These are phyloP conservation scores for Dasyurus viverrinus DNA, from an alignment of 2,113 vertebrate genomes.

Conservation along the genomic window DNA sequence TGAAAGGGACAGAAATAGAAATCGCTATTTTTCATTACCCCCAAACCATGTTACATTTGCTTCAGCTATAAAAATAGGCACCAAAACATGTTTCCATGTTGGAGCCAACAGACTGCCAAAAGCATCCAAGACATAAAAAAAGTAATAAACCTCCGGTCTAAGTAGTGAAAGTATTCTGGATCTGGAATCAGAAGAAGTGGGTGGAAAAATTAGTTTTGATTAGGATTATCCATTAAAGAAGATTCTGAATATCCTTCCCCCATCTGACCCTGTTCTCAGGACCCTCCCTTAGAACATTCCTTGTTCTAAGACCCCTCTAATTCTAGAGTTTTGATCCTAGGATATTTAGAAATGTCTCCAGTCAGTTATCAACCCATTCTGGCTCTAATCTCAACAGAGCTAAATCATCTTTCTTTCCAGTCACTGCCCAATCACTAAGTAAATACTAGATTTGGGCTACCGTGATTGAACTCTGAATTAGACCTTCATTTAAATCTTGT, in stretches of 20 bases:
- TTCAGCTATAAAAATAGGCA: not conserved
- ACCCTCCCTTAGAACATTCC: too few relatives aligned
- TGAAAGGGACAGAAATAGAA: not conserved
- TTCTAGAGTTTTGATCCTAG: not conserved
- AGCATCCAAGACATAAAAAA: not conserved
- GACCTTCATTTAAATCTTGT: not conserved
- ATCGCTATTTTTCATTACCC: not conserved
- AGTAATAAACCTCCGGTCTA: not conserved
- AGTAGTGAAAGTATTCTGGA: not conserved
- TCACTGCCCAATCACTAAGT: not conserved
- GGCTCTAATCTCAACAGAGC: not conserved
- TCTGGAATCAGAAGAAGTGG: not conserved
- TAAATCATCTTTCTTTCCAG: not conserved
- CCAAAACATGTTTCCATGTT: not conserved
- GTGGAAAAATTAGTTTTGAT: not conserved
- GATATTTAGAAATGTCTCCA: not conserved
- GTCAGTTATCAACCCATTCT: not conserved
- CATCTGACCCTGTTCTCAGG: too few relatives aligned
- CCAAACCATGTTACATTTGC: not conserved
- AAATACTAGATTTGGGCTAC: not conserved
- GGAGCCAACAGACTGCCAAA: not conserved
- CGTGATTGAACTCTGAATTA: not conserved
- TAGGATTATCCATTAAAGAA: not conserved
- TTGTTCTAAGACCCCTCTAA: not conserved
- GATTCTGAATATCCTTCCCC: not conserved